Conservation (phyloP, 2,113 vertebrate species). For the Epinephelus lanceolatus region DNA sequence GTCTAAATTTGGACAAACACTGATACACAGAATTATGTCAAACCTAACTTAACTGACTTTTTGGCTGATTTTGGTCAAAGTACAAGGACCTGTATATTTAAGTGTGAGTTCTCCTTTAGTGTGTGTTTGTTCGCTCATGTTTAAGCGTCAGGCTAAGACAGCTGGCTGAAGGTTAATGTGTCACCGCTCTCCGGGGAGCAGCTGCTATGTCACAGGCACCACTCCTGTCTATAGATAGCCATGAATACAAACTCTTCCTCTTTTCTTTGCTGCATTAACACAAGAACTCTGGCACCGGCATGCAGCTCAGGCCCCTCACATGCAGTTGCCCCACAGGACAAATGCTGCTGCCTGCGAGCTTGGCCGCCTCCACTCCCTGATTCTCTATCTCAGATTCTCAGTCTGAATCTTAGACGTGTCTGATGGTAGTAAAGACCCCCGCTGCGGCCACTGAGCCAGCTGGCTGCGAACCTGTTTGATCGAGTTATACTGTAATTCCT, state of each 20-base stretch:
- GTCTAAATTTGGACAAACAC: not conserved
- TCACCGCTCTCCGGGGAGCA: conserved; percentile 75
- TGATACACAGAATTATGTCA: not conserved
- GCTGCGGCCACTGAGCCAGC: conserved; percentile 27
- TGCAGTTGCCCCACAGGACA: conserved; percentile 50
- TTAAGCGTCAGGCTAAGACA: conserved; percentile 67
- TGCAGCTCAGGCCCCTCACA: conserved; percentile 38
- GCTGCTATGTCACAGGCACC: conserved; percentile 77
- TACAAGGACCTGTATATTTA: not conserved
- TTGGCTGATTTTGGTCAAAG: not conserved
- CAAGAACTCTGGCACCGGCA: conserved; percentile 40
- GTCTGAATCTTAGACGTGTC: conserved; percentile 38
- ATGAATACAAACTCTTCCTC: conserved; percentile 77
- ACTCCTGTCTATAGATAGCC: conserved; percentile 80
- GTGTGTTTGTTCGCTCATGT: conserved; percentile 46
- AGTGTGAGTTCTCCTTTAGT: not conserved
- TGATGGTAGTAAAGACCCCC: conserved; percentile 19
- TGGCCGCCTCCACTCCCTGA: conserved; percentile 53
- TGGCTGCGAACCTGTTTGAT: conserved; percentile 54
- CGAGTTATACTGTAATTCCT: conserved; percentile 52
- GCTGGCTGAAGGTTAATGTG: conserved; percentile 83
- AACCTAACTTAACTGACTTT: not conserved
- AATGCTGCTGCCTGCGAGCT: conserved; percentile 58
- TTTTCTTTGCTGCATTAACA: conserved; percentile 64
- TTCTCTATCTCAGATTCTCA: conserved; percentile 17